phyloP scores from a whole-genome alignment of 2,797 vertebrate genomes.

The Tolypeutes matacus region DNA sequence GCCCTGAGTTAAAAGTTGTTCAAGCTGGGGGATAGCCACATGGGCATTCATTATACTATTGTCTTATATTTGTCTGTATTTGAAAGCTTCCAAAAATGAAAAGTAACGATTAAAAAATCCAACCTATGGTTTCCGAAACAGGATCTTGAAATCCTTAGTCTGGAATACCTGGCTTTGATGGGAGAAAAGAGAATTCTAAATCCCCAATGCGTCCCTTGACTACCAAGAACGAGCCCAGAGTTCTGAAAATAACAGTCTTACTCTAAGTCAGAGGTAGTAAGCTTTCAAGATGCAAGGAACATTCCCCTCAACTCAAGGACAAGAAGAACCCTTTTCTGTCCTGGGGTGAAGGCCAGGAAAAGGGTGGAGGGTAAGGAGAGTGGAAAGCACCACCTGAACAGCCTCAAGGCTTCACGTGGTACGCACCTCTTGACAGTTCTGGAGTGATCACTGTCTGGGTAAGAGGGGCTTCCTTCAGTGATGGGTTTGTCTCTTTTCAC shows the following conservation, averaged over 20 bases:
- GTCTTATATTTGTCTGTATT: neutral
- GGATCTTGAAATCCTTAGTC: neutral
- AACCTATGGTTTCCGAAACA: constrained; percentile 19
- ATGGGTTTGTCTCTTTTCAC: neutral
- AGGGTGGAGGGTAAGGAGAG: neutral
- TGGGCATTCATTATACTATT: neutral
- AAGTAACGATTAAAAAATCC: neutral
- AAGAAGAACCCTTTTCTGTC: neutral
- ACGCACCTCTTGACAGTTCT: neutral
- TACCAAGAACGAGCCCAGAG: neutral
- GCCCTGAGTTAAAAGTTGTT: neutral
- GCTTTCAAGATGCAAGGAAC: neutral
- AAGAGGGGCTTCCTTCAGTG: neutral
- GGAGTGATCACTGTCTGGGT: neutral
- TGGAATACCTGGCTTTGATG: neutral
- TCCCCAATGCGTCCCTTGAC: neutral
- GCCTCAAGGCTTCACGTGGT: neutral
- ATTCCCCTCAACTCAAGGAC: neutral
- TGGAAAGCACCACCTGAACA: neutral
- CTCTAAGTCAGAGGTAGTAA: neutral
- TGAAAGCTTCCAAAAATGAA: constrained; percentile 51
- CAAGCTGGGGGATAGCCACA: neutral
- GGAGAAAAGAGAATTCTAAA: neutral
- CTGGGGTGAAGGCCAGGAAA: neutral
- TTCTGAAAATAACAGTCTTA: neutral